Base-by-base conservation (phyloP, 2,888 invertebrate species). In the Thymelicus acteon region DNA sequence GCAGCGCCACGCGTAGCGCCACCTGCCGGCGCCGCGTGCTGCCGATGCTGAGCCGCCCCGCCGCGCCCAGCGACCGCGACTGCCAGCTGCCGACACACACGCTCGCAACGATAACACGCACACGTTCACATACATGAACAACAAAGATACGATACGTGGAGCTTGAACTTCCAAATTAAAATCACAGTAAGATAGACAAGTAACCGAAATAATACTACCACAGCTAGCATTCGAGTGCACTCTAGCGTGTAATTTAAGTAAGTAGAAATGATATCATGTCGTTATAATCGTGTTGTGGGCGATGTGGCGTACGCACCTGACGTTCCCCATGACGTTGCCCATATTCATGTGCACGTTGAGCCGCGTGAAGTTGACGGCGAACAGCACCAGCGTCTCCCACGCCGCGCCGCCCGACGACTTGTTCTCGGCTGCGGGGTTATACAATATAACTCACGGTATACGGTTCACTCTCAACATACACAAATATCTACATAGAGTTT, bases 281-380 rank as follows among this genome's bases (percentile, higher is more conserved):
- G 0, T 12, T n/a, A n/a, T n/a, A n/a, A n/a, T n/a, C n/a, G n/a
- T n/a, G n/a, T n/a, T n/a, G n/a, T n/a, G n/a, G n/a, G n/a, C n/a
- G n/a, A n/a, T n/a, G n/a, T n/a, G n/a, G n/a, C 7, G 31, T 31
- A 44, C 44, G 12, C 88, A 97, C 96, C 96, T 96, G 72, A 99
- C 99, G 85, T 99, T 99, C 13, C 99, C 99, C 98, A 99, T 99
- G 0, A 99, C 99, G 85, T 99, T 99, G 57, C 99, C 99, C 98
- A 99, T 99, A 89, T 99, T 99, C 97, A 99, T 99, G 85, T 98
- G 98, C 10, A 99, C 98, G 88, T 99, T 99, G 67, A 99, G 95
- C 80, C 97, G 96, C 60, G 98, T 98, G 87, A 99, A 98, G 93
- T 99, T 99, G 57, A 99, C 97, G 0, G 98, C 98, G 92, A 99